Evolutionary conservation across 2,113 vertebrate genomes (phyloP), one percentile per base, ranked within the genome.

Genomic region (Gallinago jamesoni): DNA sequence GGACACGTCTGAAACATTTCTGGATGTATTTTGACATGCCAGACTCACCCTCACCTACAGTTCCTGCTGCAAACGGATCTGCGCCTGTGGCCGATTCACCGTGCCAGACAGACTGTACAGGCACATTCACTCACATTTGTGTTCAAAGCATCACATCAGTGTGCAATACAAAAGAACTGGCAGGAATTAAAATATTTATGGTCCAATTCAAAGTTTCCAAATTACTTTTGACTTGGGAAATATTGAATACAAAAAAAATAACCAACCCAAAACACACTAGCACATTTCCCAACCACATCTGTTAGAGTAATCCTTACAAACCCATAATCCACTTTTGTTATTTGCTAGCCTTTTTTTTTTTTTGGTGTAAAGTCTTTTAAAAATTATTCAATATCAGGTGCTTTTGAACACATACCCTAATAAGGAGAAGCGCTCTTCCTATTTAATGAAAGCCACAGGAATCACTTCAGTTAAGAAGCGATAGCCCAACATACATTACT

Each of bases 371-470:
- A 30, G 12, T 21, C 5, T 11, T 39, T 11, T 41, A 37, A 4
- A 39, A 59, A 41, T 30, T 27, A 23, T 5, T 4, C 0, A 5
- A 0, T 31, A n/a, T 56, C 27, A 45, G 48, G 33, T 31, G 55
- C 33, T 77, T 86, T 35, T 77, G 30, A 76, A 35, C 28, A 43
- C 0, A 0, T 7, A 62, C 4, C 7, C 8, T 56, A 81, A 4
- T 3, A 35, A 78, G 35, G 6, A 85, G 27, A 16, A 12, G 25
- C 24, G 66, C 39, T 79, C 14, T 39, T 86, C 41, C 21, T 53
- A 31, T 33, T 52, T 64, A 52, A 60, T 31, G 22, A 85, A 73
- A 68, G 35, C 39, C 63, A 60, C 48, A 5, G 33, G 43, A 88
- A 18, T 52, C 30, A 30, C 33, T 80, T 76, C 1, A 75, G 27